phyloP scores from a whole-genome alignment of 2,113 vertebrate species.

The Mirounga angustirostris region DNA sequence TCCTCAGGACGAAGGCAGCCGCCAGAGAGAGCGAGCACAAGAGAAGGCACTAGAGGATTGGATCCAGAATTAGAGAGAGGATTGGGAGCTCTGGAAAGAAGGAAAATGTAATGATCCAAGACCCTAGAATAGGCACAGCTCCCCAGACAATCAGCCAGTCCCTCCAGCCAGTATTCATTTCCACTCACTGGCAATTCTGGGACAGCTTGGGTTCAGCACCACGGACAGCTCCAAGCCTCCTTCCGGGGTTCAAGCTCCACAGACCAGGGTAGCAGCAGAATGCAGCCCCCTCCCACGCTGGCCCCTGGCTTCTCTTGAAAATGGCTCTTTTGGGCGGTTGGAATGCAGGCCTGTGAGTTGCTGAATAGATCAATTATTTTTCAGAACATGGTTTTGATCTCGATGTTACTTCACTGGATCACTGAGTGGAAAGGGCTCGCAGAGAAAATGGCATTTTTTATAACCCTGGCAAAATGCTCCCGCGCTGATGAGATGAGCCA shows the following conservation, averaged over 20 bases:
- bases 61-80: slow-evolving; percentile 23
- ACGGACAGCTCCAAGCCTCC: slow-evolving; percentile 24
- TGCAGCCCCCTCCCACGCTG: neutral
- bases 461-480: slow-evolving; percentile 82
- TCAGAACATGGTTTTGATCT: slow-evolving; percentile 87
- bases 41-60: slow-evolving; percentile 34
- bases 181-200: neutral
- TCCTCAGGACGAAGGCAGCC: neutral
- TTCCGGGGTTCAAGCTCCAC: neutral
- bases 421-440: slow-evolving; percentile 86
- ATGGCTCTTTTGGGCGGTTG: slow-evolving; percentile 30
- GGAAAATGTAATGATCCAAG: slow-evolving; percentile 52
- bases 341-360: slow-evolving; percentile 63
- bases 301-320: neutral
- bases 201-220: slow-evolving; percentile 50
- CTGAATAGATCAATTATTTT: slow-evolving; percentile 86
- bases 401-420: slow-evolving; percentile 86
- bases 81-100: slow-evolving; percentile 18
- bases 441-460: slow-evolving; percentile 88
- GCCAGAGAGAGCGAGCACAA: neutral
- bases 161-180: neutral
- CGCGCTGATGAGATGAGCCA: slow-evolving; percentile 83
- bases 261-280: neutral
- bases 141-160: neutral
- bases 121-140: slow-evolving; percentile 32